Base-by-base conservation (phyloP, 2,113 vertebrate species). In the Cavia porcellus region DNA sequence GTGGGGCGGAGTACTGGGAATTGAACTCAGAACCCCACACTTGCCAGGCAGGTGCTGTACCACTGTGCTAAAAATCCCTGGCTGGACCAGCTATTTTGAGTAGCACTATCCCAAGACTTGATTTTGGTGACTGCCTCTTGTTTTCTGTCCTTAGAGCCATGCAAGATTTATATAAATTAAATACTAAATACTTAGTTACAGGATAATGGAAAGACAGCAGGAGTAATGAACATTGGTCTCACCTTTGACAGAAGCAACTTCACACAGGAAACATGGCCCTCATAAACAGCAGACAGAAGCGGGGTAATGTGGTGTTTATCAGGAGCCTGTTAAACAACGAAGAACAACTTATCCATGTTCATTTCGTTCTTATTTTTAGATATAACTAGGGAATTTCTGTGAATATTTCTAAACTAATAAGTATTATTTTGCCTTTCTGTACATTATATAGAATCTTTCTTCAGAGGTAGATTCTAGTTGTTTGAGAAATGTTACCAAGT, bases 171-270 rank as follows among this genome's bases (percentile, higher is more conserved):
- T 86, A 45, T 52, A 68, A 79, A 93, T 75, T 80, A 89, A 79
- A 25, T 81, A 92, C 7, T 42, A 75, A 86, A 75, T 35, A 55
- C 62, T 86, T 68, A 85, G 64, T 62, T 70, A 92, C 14, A 74
- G 0, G 52, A 30, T 15, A 92, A 62, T 45, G 32, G 55, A 66
- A 77, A 85, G 62, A 84, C 94, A 84, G 17, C 4, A 89, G 9
- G 72, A 80, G 89, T 95, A 93, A 94, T 47, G 38, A 95, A 59
- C 17, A 92, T 47, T 64, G 79, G 59, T 82, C 99, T 98, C 97
- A 99, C 99, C 99, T 99, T 99, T 97, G 99, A 99, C 97, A 99
- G 98, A 98, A 99, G 99, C 97, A 99, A 98, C 98, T 99, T 99
- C 98, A 99, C 99, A 96, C 99, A 99, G 97, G 98, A 96, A 82